Evolutionary conservation across 2,888 invertebrate genomes (phyloP).

Genomic region (Disparrhopalites patrizii): DNA sequence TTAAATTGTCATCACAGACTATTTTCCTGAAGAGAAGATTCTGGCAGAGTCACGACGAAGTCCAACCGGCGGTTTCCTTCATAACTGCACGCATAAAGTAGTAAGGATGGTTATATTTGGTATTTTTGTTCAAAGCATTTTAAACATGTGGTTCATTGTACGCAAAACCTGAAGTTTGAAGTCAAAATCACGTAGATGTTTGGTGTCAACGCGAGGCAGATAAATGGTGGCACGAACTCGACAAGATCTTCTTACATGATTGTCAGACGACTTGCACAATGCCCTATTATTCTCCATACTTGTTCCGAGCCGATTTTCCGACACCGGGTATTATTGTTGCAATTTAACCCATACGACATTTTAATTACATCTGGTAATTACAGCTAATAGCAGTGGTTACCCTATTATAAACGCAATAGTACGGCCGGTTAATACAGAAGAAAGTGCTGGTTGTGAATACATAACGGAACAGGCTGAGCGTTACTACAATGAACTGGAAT

Average conservation of each 20-base stretch:
- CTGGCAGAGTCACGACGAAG: neutral
- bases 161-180: neutral
- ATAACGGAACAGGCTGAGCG: conserved; percentile 6
- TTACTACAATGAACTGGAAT: neutral
- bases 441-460: too few relatives aligned
- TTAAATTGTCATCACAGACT: too few relatives aligned
- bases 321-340: too few relatives aligned
- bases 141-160: too few relatives aligned
- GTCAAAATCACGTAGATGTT: conserved; percentile 18
- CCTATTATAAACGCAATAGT: too few relatives aligned
- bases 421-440: too few relatives aligned
- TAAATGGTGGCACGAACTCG: conserved; percentile 12
- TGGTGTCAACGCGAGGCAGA: conserved; percentile 15
- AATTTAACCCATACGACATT: too few relatives aligned
- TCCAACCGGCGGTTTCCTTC: neutral
- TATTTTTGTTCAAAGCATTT: neutral
- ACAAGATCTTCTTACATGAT: neutral
- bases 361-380: too few relatives aligned
- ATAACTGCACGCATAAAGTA: conserved; percentile 3
- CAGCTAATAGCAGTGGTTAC: too few relatives aligned
- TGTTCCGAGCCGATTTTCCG: too few relatives aligned
- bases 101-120: neutral
- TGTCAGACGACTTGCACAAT: neutral
- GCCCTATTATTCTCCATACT: neutral
- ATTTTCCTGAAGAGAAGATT: neutral